Percentiles rank a stretch among this genome's conserved stretches.
These are phyloP conservation scores for Nestor notabilis DNA, from an alignment of 2,113 vertebrate genomes.

Conservation along the genomic window DNA sequence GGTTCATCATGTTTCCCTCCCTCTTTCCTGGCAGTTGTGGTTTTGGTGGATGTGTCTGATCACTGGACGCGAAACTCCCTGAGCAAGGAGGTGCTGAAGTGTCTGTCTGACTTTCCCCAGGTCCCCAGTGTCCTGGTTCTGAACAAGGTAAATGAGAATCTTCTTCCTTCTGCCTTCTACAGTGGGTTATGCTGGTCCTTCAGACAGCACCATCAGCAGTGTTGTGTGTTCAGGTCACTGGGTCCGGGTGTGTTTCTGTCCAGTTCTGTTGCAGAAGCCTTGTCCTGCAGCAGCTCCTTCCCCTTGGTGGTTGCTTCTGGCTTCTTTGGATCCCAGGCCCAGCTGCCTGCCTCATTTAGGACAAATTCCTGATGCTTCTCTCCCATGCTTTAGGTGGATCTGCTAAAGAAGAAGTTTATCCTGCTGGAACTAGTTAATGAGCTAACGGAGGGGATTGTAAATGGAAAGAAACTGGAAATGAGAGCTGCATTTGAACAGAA, in stretches of 20 bases:
- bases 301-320: not conserved
- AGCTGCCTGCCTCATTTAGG: not conserved
- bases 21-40: conserved; percentile 79
- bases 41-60: conserved; percentile 90
- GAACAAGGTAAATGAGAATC: conserved; percentile 85
- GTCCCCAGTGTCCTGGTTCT: conserved; percentile 89
- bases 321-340: not conserved
- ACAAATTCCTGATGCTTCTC: not conserved
- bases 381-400: conserved; percentile 81
- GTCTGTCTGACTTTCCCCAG: conserved; percentile 77
- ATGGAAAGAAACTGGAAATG: conserved; percentile 73
- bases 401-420: conserved; percentile 81
- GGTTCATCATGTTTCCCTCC: fast-evolving
- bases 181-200: fast-evolving
- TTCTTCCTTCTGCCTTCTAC: not conserved
- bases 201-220: not conserved
- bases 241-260: not conserved
- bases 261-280: not conserved
- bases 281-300: not conserved
- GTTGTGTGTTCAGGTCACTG: not conserved
- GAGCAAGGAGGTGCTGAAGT: conserved; percentile 83
- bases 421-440: conserved; percentile 80
- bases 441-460: conserved; percentile 87
- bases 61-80: conserved; percentile 83
- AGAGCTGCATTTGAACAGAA: conserved; percentile 11